phyloP scores from a whole-genome alignment of 92 coral and sea anemone genomes.

The Montipora capitata region DNA sequence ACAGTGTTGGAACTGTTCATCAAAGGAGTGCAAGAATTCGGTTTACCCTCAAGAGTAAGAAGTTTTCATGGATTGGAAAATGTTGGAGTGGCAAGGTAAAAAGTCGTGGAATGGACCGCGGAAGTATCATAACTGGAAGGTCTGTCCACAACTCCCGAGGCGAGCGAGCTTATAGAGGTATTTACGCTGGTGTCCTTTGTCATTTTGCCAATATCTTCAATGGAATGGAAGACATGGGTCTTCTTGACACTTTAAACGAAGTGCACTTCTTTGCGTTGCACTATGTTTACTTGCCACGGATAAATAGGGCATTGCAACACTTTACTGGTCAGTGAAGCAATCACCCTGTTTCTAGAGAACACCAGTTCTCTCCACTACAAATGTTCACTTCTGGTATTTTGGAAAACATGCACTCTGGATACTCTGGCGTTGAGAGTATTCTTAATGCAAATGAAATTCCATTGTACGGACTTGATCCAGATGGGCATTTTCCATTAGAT shows the following conservation, averaged over 20 bases:
- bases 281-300: conserved; percentile 46
- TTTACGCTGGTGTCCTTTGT: conserved; percentile 63
- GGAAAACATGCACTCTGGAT: conserved; percentile 57
- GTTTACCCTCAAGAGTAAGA: conserved; percentile 5
- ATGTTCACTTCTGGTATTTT: conserved; percentile 63
- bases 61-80: too few species aligned
- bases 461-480: conserved; percentile 65
- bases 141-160: conserved; percentile 11
- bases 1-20: conserved; percentile 72
- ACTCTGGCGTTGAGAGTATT: conserved; percentile 53
- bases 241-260: conserved; percentile 60
- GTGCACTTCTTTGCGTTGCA: conserved; percentile 63
- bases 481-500: conserved; percentile 22
- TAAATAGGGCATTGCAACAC: conserved; percentile 54
- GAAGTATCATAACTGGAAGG: conserved; percentile 45
- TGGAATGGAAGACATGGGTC: conserved; percentile 35
- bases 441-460: conserved; percentile 29
- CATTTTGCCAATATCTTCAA: conserved; percentile 52
- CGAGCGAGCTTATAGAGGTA: conserved; percentile 55
- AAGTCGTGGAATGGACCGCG: too few species aligned
- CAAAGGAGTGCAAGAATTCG: conserved; percentile 50
- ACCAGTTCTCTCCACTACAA: conserved; percentile 65
- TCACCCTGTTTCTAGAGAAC: conserved; percentile 64
- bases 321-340: conserved; percentile 59
- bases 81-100: too few species aligned